phyloP scores from a whole-genome alignment of 2,888 invertebrate genomes.

The Pristionchus entomophagus region DNA sequence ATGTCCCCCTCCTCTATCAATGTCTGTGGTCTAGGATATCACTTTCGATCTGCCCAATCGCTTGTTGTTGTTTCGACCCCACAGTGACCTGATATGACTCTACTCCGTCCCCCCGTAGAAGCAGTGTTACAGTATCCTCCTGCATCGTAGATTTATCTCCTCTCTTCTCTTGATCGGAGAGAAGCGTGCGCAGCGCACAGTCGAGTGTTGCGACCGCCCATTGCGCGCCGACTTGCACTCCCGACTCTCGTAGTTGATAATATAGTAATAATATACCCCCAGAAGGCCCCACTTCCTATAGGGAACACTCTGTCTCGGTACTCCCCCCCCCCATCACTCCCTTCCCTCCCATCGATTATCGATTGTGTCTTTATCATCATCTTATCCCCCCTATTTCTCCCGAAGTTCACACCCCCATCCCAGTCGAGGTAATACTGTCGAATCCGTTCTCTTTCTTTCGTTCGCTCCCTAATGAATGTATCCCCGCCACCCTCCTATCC shows the following conservation, averaged over 20 bases:
- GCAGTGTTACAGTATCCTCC: neutral
- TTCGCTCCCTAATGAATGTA: neutral
- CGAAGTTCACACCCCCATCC: neutral
- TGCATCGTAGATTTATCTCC: too few relatives aligned
- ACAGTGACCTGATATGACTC: too few relatives aligned
- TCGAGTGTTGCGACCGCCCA: neutral
- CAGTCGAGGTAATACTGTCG: slow-evolving; percentile 6
- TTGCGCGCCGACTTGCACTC: neutral
- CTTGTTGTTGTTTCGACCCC: too few relatives aligned
- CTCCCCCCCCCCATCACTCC: neutral
- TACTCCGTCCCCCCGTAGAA: too few relatives aligned
- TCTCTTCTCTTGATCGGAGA: neutral
- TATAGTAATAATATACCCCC: neutral
- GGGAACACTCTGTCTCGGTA: neutral
- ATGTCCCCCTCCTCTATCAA: neutral
- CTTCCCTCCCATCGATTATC: neutral
- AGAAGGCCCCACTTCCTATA: neutral
- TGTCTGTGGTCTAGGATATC: neutral
- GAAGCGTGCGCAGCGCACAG: neutral
- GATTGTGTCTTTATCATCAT: neutral
- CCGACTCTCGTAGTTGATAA: neutral
- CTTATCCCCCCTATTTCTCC: neutral
- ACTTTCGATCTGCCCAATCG: neutral
- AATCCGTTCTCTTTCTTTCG: neutral
- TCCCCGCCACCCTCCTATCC: neutral